These are phyloP conservation scores for Taenioides sp. DNA, from an alignment of 2,797 vertebrate genomes.

Conservation along the genomic window DNA sequence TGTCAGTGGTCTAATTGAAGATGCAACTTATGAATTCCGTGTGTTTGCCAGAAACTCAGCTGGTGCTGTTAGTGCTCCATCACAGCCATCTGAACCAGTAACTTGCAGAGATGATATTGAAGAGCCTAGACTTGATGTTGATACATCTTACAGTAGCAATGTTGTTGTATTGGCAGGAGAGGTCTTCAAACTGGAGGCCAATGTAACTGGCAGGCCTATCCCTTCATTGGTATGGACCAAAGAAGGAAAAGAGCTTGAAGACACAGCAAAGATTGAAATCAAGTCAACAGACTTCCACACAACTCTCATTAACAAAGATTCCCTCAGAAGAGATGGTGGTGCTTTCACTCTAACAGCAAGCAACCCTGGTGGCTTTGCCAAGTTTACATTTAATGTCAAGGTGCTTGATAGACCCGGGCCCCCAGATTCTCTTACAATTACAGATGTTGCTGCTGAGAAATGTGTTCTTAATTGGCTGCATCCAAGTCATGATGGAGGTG, in stretches of 20 bases:
- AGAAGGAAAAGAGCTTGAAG: conserved; percentile 93
- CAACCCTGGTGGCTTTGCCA: conserved; percentile 97
- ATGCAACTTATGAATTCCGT: conserved; percentile 95
- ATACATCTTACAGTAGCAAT: conserved; percentile 87
- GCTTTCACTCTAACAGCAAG: conserved; percentile 90
- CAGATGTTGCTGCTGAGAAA: conserved; percentile 91
- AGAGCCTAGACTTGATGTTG: conserved; percentile 91
- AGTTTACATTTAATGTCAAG: conserved; percentile 93
- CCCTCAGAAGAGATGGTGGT: conserved; percentile 89
- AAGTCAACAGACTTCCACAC: conserved; percentile 93
- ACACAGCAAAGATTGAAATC: conserved; percentile 91
- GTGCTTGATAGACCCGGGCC: conserved; percentile 97
- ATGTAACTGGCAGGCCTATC: conserved; percentile 88
- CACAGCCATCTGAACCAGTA: conserved; percentile 89
- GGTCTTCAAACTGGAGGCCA: conserved; percentile 91
- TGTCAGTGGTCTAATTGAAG: conserved; percentile 94
- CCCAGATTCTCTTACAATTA: conserved; percentile 88
- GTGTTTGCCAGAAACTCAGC: conserved; percentile 95
- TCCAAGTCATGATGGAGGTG: conserved; percentile 93
- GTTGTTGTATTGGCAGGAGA: conserved; percentile 94
- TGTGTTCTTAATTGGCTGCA: conserved; percentile 96
- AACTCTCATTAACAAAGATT: conserved; percentile 89
- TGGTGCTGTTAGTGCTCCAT: conserved; percentile 91
- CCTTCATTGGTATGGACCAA: conserved; percentile 95
- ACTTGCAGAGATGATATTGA: conserved; percentile 95